Evolutionary conservation across 2,888 invertebrate genomes (phyloP).

Genomic region (Adineta ricciae): DNA sequence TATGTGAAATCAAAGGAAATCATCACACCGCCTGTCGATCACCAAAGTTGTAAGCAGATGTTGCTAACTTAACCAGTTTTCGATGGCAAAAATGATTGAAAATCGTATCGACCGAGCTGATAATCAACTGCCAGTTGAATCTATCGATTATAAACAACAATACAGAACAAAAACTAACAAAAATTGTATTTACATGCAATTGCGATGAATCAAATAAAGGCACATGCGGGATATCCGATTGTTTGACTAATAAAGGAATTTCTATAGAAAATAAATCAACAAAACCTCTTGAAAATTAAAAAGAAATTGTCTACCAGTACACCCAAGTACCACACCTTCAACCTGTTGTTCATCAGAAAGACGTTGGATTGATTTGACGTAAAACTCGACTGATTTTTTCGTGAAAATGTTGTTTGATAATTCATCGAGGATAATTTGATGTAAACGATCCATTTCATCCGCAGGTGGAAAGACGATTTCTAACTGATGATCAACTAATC

Average conservation of each 20-base stretch:
- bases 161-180: no score
- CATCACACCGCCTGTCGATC: background rate
- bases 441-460: background rate
- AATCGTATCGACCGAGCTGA: background rate
- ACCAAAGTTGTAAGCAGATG: background rate
- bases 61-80: background rate
- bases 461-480: background rate
- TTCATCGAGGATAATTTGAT: background rate
- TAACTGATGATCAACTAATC: background rate
- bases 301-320: background rate
- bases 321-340: background rate
- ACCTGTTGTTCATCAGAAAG: background rate
- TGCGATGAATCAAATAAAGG: conserved; percentile 19
- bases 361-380: background rate
- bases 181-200: background rate
- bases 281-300: background rate
- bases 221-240: background rate
- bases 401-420: conserved; percentile 4
- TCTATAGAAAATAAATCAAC: background rate
- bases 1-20: background rate
- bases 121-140: background rate
- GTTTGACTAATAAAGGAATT: background rate
- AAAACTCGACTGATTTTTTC: background rate
- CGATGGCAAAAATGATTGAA: background rate
- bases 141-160: background rate